These are phyloP conservation scores for Tetrax tetrax DNA, from an alignment of 2,113 vertebrate genomes.

Conservation along the genomic window DNA sequence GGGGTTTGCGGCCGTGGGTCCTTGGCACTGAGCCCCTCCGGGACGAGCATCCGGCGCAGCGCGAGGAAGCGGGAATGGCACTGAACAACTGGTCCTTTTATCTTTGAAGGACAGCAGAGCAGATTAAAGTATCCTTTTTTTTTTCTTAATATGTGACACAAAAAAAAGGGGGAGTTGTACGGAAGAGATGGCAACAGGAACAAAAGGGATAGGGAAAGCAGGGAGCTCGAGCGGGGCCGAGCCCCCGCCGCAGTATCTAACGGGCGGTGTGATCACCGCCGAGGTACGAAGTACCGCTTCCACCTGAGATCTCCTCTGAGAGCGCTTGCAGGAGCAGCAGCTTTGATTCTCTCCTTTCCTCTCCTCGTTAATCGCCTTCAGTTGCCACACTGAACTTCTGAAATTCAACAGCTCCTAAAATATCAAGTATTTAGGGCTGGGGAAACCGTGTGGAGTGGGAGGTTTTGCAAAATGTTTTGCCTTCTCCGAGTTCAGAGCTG, in stretches of 20 bases:
- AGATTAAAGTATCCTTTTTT: not conserved
- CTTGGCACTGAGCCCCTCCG: not conserved
- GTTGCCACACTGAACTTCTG: slow-evolving; percentile 43
- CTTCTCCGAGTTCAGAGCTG: not conserved
- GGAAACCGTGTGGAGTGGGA: slow-evolving; percentile 6
- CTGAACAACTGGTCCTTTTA: not conserved
- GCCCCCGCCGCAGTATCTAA: not conserved
- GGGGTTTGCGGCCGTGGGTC: not conserved
- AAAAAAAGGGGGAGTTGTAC: not conserved
- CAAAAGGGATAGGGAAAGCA: not conserved
- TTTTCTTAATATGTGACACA: not conserved
- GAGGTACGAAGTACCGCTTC: not conserved
- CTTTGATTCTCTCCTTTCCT: slow-evolving; percentile 25
- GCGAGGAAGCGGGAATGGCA: not conserved
- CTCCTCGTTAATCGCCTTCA: slow-evolving; percentile 34
- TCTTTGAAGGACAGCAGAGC: not conserved
- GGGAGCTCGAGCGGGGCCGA: not conserved
- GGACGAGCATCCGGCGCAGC: rapidly evolving
- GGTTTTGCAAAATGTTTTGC: not conserved
- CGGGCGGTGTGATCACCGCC: not conserved
- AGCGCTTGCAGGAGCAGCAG: not conserved
- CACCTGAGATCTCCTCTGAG: not conserved
- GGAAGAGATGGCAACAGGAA: not conserved
- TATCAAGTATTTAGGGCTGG: not conserved
- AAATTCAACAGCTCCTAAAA: slow-evolving; percentile 60